phyloP scores from a whole-genome alignment of 2,113 vertebrate species.

The Halcyon malimbica region DNA sequence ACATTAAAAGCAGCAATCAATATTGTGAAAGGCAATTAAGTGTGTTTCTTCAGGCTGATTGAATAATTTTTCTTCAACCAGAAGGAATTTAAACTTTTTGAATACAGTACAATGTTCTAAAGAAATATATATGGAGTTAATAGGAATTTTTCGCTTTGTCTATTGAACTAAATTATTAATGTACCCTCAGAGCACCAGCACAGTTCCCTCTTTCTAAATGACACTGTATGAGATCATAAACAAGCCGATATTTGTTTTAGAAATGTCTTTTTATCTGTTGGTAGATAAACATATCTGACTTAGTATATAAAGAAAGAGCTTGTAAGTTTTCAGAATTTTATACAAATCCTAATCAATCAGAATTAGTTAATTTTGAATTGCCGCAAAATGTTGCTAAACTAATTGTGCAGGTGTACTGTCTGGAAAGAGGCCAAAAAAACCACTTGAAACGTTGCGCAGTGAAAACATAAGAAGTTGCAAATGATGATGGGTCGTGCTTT shows the following conservation, averaged over 20 bases:
- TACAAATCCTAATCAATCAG: conserved; percentile 68
- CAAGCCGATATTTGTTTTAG: background rate
- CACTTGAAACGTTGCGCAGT: conserved; percentile 52
- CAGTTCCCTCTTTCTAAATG: background rate
- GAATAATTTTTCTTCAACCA: background rate
- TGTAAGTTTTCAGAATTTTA: conserved; percentile 39
- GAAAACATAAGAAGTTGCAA: conserved; percentile 69
- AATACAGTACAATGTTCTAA: background rate
- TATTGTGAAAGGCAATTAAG: background rate
- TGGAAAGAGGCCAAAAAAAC: conserved; percentile 72
- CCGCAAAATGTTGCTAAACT: conserved; percentile 65
- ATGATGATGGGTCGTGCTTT: conserved; percentile 60
- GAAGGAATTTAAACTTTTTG: background rate
- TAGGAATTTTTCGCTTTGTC: background rate
- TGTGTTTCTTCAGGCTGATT: background rate
- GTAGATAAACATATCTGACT: conserved; percentile 11
- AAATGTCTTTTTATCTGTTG: background rate
- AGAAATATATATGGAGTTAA: background rate
- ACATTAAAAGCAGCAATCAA: background rate
- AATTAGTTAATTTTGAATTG: conserved; percentile 71
- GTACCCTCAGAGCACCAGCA: background rate
- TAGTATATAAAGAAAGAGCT: background rate
- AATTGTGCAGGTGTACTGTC: conserved; percentile 69
- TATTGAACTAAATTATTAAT: background rate
- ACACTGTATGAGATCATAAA: background rate